Percentiles rank a stretch among this genome's conserved stretches.
These are phyloP conservation scores for Scaptomyza caliginosa DNA, from an alignment of 2,888 invertebrate species.

Conservation along the genomic window DNA sequence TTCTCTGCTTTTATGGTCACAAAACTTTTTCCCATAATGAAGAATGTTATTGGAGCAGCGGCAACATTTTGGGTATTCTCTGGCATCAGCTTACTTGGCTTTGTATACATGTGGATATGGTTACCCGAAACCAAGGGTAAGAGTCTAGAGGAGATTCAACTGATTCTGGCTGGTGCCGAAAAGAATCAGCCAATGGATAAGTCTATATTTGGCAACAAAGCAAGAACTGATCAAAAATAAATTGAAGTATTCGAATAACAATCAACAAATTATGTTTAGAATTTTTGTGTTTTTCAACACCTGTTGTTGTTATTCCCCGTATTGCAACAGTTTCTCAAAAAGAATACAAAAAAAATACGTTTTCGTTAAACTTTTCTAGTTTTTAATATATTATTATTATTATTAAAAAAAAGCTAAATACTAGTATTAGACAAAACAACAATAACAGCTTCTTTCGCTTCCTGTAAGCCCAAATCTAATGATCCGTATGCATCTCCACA, in stretches of 20 bases:
- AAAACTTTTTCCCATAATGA: conserved; percentile 87
- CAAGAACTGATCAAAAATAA: neutral
- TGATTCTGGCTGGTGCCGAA: conserved; percentile 50
- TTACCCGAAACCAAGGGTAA: conserved; percentile 85
- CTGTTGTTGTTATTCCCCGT: neutral
- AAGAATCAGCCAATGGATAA: neutral
- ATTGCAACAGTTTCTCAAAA: neutral
- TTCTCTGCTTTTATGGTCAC: conserved; percentile 91
- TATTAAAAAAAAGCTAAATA: conserved; percentile 12
- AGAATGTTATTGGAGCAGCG: conserved; percentile 85
- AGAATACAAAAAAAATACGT: neutral
- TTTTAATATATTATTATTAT: conserved; percentile 3
- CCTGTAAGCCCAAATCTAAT: neutral
- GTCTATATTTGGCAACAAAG: neutral
- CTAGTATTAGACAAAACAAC: conserved; percentile 10
- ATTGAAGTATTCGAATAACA: too few species aligned
- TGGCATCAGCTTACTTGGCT: conserved; percentile 86
- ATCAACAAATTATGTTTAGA: too few species aligned
- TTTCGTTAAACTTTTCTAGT: neutral
- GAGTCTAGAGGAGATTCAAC: conserved; percentile 75
- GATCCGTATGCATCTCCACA: neutral
- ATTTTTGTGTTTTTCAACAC: neutral
- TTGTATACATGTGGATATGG: conserved; percentile 87
- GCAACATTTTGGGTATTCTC: conserved; percentile 91
- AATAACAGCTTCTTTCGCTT: too few species aligned